Evolutionary conservation across 2,113 vertebrate species (phyloP).

Genomic region (Xiphophorus maculatus): DNA sequence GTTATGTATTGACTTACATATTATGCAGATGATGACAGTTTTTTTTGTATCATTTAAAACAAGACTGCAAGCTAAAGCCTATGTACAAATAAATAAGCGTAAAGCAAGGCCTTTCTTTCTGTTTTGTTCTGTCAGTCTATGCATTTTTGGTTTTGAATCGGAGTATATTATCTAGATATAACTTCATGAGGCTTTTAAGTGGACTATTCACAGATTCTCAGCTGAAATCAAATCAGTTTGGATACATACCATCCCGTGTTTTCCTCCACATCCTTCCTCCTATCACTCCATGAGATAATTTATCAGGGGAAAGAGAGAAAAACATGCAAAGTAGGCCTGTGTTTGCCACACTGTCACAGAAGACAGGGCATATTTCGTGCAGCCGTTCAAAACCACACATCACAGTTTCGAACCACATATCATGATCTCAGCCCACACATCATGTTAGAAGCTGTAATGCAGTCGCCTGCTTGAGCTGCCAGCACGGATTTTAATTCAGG

Average conservation of each 20-base stretch:
- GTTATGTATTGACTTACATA: neutral
- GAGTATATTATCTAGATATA: neutral
- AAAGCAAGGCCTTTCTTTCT: neutral
- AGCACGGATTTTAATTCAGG: constrained; percentile 7
- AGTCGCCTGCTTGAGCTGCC: neutral
- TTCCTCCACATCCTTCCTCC: constrained; percentile 41
- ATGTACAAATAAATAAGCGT: neutral
- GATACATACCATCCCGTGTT: constrained; percentile 27
- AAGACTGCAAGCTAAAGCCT: neutral
- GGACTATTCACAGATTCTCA: neutral
- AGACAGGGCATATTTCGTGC: constrained; percentile 51
- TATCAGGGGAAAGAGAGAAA: constrained; percentile 42
- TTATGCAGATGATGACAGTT: neutral
- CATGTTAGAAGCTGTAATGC: constrained; percentile 13
- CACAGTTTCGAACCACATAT: constrained; percentile 46
- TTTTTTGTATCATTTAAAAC: neutral
- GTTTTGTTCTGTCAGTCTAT: neutral
- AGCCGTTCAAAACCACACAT: constrained; percentile 51
- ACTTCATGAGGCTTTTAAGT: neutral
- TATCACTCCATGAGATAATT: constrained; percentile 41
- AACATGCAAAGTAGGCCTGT: constrained; percentile 25
- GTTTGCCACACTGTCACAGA: constrained; percentile 36
- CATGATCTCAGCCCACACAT: constrained; percentile 67
- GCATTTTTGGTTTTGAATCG: neutral
- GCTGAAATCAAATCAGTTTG: constrained; percentile 9